Evolutionary conservation across 2,888 invertebrate species (phyloP).

Genomic region (Andrena marginata): DNA sequence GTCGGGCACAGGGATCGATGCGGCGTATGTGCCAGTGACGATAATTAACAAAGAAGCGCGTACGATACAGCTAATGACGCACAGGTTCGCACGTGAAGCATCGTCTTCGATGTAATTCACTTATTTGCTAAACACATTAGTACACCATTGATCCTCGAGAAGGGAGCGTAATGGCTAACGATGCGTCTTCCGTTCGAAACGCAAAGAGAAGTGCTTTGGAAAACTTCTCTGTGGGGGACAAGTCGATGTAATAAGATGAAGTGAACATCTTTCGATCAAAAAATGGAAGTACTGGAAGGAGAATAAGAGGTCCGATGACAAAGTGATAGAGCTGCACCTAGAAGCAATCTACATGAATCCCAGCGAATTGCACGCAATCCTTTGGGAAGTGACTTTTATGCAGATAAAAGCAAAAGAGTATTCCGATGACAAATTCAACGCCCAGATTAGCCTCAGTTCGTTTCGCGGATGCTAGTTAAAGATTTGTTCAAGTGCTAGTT

Average conservation of each 20-base stretch:
- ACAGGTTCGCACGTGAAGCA: conserved; percentile 33
- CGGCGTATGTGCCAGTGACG: conserved; percentile 29
- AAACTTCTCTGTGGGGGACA: background rate
- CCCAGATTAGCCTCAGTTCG: no score
- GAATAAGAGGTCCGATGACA: background rate
- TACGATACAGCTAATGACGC: conserved; percentile 55
- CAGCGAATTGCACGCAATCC: background rate
- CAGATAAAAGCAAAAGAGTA: background rate
- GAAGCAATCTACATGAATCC: background rate
- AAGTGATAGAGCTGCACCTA: background rate
- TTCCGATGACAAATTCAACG: no score
- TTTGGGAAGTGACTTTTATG: background rate
- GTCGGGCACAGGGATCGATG: conserved; percentile 40
- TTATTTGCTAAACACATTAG: conserved; percentile 54
- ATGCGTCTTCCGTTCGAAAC: conserved; percentile 40
- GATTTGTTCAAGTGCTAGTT: no score
- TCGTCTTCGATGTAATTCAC: conserved; percentile 34
- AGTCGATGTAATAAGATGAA: background rate
- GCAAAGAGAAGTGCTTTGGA: background rate
- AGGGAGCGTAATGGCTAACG: conserved; percentile 54
- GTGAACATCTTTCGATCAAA: background rate
- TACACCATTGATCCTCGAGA: conserved; percentile 45
- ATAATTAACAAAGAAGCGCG: conserved; percentile 46
- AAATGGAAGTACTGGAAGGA: background rate
- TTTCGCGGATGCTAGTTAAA: no score